phyloP scores from a whole-genome alignment of 2,113 vertebrate species.

The Eubucco bourcierii region DNA sequence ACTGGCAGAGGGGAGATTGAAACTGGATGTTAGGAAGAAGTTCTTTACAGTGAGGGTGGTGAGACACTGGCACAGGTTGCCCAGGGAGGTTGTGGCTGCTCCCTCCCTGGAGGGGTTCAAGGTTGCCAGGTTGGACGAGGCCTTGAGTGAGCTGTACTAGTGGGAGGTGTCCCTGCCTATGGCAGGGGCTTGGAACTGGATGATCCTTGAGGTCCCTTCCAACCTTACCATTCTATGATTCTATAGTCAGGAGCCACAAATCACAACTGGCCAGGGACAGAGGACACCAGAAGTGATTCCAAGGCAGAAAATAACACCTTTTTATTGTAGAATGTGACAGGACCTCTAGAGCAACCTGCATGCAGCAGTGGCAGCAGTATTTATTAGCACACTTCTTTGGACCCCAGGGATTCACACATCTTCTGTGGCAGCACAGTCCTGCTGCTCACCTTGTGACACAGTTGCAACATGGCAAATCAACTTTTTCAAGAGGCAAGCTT shows the following conservation, averaged over 20 bases:
- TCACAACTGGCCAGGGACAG: not conserved
- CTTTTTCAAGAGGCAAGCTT: not conserved
- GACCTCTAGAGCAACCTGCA: not conserved
- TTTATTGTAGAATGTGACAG: not conserved
- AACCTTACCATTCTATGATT: too few relatives aligned
- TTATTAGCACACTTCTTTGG: not conserved
- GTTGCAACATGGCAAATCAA: not conserved
- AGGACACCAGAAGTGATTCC: not conserved
- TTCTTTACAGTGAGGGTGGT: too few relatives aligned
- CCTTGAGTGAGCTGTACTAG: too few relatives aligned
- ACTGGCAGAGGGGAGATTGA: too few relatives aligned
- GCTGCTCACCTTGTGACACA: not conserved
- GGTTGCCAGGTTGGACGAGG: too few relatives aligned
- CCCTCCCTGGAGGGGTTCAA: too few relatives aligned
- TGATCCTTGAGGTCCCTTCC: too few relatives aligned
- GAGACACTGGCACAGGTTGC: too few relatives aligned
- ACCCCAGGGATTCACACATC: not conserved
- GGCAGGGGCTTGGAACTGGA: too few relatives aligned
- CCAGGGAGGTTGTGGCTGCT: too few relatives aligned
- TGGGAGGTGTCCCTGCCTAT: too few relatives aligned
- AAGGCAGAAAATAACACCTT: not conserved
- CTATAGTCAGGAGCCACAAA: not conserved
- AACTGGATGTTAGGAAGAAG: too few relatives aligned
- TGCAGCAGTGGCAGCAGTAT: not conserved
- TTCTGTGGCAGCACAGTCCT: not conserved